A percentile compares a stretch with the other conserved stretches of the same genome.
Conservation (phyloP, 2,888 invertebrate genomes). For the Sicus ferrugineus region DNA sequence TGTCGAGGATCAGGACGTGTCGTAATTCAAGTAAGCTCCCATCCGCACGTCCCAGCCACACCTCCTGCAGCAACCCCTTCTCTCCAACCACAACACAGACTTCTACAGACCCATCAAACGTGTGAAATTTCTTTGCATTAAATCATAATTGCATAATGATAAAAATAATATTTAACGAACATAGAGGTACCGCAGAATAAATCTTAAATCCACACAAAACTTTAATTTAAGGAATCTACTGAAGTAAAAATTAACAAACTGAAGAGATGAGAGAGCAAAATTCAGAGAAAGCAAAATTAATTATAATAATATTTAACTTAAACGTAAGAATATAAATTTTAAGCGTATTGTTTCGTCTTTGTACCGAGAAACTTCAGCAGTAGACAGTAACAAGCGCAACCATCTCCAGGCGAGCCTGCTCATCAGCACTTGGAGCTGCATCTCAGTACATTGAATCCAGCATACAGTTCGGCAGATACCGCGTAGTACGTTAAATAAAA, state of each 20-base stretch:
- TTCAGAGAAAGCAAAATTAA: conserved; percentile 36
- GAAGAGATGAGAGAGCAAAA: conserved; percentile 24
- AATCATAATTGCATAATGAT: conserved; percentile 60
- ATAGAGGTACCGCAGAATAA: conserved; percentile 48
- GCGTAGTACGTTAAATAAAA: neutral
- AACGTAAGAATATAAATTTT: conserved; percentile 60
- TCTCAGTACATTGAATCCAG: neutral
- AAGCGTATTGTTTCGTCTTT: conserved; percentile 60
- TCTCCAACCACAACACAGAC: conserved; percentile 35
- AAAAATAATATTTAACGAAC: conserved; percentile 56
- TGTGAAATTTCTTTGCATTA: conserved; percentile 60
- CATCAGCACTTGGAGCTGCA: neutral
- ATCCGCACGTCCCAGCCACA: conserved; percentile 41
- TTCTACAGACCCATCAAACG: conserved; percentile 42
- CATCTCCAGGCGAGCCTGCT: neutral
- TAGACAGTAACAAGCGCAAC: neutral
- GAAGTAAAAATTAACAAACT: conserved; percentile 34
- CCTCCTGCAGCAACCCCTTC: conserved; percentile 38
- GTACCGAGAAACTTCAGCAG: conserved; percentile 44
- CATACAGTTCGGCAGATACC: neutral
- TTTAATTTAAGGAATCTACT: conserved; percentile 41
- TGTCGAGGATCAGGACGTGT: conserved; percentile 94
- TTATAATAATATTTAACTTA: conserved; percentile 37
- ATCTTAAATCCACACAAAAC: conserved; percentile 44
- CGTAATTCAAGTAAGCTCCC: conserved; percentile 75